These are phyloP conservation scores for Hyles vespertilio DNA, from an alignment of 1,140 invertebrate species.

Conservation along the genomic window DNA sequence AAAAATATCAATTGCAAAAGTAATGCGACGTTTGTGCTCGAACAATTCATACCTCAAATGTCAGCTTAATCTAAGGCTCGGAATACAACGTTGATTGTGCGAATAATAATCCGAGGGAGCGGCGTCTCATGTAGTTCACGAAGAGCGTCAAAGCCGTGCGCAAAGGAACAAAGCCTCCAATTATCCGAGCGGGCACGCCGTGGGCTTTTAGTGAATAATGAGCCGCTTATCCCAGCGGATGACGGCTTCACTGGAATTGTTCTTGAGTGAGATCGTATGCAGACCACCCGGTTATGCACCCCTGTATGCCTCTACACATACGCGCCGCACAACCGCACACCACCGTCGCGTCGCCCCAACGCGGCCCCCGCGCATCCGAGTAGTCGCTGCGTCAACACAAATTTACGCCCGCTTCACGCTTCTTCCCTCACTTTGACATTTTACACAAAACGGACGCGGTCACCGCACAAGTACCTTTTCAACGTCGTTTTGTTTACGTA, in stretches of 20 bases:
- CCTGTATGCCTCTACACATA: slow-evolving; percentile 1
- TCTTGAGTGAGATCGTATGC: slow-evolving; percentile 46
- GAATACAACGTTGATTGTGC: slow-evolving; percentile 52
- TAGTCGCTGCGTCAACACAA: slow-evolving; percentile 59
- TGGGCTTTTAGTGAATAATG: slow-evolving; percentile 74
- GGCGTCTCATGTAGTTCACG: slow-evolving; percentile 42
- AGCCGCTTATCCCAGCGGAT: slow-evolving; percentile 62
- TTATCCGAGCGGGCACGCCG: slow-evolving; percentile 66
- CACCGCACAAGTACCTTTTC: slow-evolving; percentile 47
- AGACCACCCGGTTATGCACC: slow-evolving; percentile 42
- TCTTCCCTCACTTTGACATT: slow-evolving; percentile 58
- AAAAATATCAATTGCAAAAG: slow-evolving; percentile 27
- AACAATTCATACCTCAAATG: slow-evolving; percentile 45
- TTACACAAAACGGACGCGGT: slow-evolving; percentile 49
- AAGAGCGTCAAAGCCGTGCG: slow-evolving; percentile 53
- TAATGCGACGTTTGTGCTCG: slow-evolving; percentile 33
- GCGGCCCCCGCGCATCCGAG: slow-evolving; percentile 14
- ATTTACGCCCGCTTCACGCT: slow-evolving; percentile 38
- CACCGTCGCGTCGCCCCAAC: background rate
- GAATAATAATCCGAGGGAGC: slow-evolving; percentile 53
- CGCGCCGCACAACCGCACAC: slow-evolving; percentile 8
- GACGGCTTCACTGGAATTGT: slow-evolving; percentile 61
- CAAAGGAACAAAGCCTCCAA: slow-evolving; percentile 70
- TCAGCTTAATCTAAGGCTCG: slow-evolving; percentile 54
- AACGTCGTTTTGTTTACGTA: slow-evolving; percentile 20